Evolutionary conservation across 2,888 invertebrate species (phyloP).

Genomic region (Aleiodes alternator): DNA sequence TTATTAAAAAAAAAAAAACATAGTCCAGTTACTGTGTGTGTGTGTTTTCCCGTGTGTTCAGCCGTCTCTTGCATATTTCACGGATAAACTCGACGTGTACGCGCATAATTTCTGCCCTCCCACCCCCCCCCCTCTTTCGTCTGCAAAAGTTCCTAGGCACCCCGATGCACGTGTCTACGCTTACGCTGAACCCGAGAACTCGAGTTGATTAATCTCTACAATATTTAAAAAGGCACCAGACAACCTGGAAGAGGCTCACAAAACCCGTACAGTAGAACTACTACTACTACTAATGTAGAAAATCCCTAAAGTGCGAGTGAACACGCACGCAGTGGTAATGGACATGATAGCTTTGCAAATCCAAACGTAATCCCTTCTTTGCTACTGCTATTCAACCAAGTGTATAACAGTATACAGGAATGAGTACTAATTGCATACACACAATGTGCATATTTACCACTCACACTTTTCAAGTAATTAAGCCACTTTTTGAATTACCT

Average conservation of each 20-base stretch:
- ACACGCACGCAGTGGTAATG: conserved; percentile 27
- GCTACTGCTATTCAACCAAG: neutral
- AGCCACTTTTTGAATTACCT: neutral
- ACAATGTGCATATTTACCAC: conserved; percentile 20
- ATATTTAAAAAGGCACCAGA: conserved; percentile 66
- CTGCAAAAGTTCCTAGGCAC: conserved; percentile 18
- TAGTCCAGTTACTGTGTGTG: conserved; percentile 1
- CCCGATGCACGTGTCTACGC: conserved; percentile 22
- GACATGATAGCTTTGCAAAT: conserved; percentile 38
- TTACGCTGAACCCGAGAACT: conserved; percentile 43
- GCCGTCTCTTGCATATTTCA: conserved; percentile 57
- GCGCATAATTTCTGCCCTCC: conserved; percentile 57
- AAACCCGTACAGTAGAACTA: too few species aligned
- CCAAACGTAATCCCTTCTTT: conserved; percentile 36
- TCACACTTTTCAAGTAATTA: conserved; percentile 9
- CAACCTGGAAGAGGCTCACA: conserved; percentile 10
- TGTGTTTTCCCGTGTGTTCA: conserved; percentile 9
- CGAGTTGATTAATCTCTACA: conserved; percentile 70
- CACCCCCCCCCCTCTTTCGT: conserved; percentile 22
- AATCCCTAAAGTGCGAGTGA: conserved; percentile 12
- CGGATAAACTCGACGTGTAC: conserved; percentile 51
- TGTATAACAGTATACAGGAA: neutral
- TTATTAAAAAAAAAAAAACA: conserved; percentile 25
- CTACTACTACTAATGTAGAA: neutral
- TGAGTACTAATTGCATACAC: conserved; percentile 12